phyloP scores from a whole-genome alignment of 2,797 vertebrate species.

The Coccyzus lansbergi region DNA sequence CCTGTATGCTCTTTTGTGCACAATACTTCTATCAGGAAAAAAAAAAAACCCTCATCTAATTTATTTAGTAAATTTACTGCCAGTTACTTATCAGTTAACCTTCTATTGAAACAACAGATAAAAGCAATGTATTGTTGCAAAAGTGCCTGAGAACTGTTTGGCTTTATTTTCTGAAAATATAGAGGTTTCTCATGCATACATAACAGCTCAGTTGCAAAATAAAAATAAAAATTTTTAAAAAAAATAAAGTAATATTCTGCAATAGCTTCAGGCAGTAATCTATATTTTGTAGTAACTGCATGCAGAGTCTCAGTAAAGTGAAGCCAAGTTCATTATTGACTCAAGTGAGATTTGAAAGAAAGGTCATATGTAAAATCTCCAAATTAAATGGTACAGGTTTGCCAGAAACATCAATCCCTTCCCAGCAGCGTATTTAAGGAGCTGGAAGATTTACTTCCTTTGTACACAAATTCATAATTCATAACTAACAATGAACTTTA shows the following conservation, averaged over 20 bases:
- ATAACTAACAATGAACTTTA: background rate
- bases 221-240: too few relatives aligned
- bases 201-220: background rate
- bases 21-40: background rate
- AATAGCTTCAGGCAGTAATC: background rate
- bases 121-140: background rate
- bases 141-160: background rate
- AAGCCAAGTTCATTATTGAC: background rate
- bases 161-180: background rate
- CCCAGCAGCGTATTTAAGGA: background rate
- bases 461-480: background rate
- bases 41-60: accelerated
- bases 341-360: background rate
- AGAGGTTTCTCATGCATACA: background rate
- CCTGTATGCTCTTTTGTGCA: background rate
- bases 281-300: background rate
- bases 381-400: background rate
- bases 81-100: background rate
- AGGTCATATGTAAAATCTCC: background rate
- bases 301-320: background rate
- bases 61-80: background rate
- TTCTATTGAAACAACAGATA: background rate
- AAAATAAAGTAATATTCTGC: background rate
- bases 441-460: background rate
- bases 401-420: background rate